Evolutionary conservation across 2,888 invertebrate genomes (phyloP), one percentile per base, ranked within the genome.

Genomic region (Tricholauxania praeusta): DNA sequence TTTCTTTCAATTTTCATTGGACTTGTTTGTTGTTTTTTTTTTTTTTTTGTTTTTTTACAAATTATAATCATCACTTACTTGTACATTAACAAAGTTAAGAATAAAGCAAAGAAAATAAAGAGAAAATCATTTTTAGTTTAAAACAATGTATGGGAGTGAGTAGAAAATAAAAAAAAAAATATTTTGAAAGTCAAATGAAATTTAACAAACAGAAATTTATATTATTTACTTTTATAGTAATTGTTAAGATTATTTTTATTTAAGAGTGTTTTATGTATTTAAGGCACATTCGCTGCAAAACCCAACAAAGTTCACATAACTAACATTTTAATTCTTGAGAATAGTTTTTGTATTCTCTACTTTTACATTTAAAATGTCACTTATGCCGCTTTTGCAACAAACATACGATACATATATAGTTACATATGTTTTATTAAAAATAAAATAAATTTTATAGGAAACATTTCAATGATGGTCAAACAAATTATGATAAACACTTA

Each of bases 31-130:
- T 67, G 47, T 55, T 59, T 73, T 72, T 71, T 71, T 73, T 72
- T 73, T 72, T 71, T 72, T 71, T 71, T 73, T 72, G 72, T 72
- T 71, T 28, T 72, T 75, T 62, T 69, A 72, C 69, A 73, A 70
- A 73, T 51, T 69, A 69, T 60, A 62, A 73, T 67, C 17, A 63
- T 32, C 63, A 14, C 47, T 63, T 57, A 57, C 28, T 28, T 28
- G 28, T 28, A 28, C n/a, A 47, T 15, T 49, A 64, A 72, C 66
- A 64, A 66, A 53, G 60, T 69, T 65, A 72, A 62, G 69, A 48
- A 64, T 15, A 47, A 32, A n/a, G 17, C 32, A 62, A 52, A 49
- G 22, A 32, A 19, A 52, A 57, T 22, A 12, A 32, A 53, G 57
- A 73, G 65, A 59, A 32, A 47, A 62, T 55, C 57, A 63, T 51